Base-by-base conservation (phyloP, 2,797 vertebrate species). In the Gila robusta region DNA sequence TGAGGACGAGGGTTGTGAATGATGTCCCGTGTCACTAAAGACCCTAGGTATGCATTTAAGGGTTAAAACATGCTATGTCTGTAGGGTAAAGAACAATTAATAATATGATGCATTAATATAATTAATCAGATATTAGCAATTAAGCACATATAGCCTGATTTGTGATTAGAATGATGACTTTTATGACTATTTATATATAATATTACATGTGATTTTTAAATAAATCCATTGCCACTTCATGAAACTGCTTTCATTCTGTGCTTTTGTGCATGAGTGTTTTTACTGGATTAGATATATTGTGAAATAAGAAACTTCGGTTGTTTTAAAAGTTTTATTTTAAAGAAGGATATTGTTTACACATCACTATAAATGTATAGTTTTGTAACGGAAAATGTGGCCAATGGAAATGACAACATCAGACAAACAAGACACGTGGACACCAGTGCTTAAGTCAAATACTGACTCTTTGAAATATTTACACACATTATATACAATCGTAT, bases 391-490 rank as follows among this genome's bases (percentile, higher is more conserved):
- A 79, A 78, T 47, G 12, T 72, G 37, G 35, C 21, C 26, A 16
- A 19, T 41, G 11, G 23, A 17, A 56, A 56, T 70, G 17, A 79
- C 41, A 64, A 35, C 81, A 35, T 26, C 76, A 19, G 44, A 76
- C 39, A 78, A 47, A 79, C 10, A 49, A 79, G 10, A 62, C 23
- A 84, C 41, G 49, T 5, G 26, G 39, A 39, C 23, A 26, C 9
- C 23, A 39, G 41, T 77, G 49, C 49, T 76, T n/a, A 32, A 79
- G 37, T 79, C 62, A 16, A 23, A 9, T 28, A 37, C 5, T n/a
- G 28, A 76, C 82, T 84, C 35, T 56, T 23, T 35, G 3, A 28
- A 47, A 82, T 56, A 70, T 81, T 59, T 72, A 82, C 73, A 79
- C 54, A 59, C 39, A 76, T 7, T 66, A 69, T 52, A 56, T 82